phyloP scores from a whole-genome alignment of 2,797 vertebrate genomes.

The Ispidina picta region DNA sequence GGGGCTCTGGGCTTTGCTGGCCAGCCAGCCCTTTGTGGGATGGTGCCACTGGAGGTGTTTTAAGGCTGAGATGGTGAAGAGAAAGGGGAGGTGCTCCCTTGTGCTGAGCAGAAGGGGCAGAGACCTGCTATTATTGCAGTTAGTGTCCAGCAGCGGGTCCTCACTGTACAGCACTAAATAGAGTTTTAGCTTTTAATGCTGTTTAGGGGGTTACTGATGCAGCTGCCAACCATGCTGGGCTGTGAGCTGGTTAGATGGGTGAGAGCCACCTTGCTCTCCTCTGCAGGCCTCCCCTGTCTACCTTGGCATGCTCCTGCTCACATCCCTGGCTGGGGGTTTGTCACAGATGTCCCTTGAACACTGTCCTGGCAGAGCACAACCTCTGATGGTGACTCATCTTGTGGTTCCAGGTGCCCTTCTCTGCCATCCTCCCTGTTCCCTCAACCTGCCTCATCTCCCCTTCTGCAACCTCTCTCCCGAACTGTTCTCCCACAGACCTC shows the following conservation, averaged over 20 bases:
- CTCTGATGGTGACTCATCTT: not conserved
- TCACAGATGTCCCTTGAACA: rapidly evolving
- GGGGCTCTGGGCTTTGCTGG: not conserved
- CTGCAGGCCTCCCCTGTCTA: not conserved
- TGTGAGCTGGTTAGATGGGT: not conserved
- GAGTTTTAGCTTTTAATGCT: not conserved
- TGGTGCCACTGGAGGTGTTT: not conserved
- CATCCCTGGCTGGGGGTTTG: not conserved
- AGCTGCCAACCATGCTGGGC: not conserved
- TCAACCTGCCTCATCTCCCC: not conserved
- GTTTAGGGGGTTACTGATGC: not conserved
- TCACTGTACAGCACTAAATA: not conserved
- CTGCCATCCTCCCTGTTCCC: not conserved
- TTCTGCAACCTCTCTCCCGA: not conserved
- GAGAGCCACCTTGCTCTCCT: not conserved
- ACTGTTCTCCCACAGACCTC: rapidly evolving
- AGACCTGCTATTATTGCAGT: not conserved
- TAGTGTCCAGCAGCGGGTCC: not conserved
- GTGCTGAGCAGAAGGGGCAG: not conserved
- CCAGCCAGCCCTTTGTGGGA: not conserved
- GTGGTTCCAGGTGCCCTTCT: not conserved
- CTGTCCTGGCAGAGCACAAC: not conserved
- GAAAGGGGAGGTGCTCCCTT: not conserved
- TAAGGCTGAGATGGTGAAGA: not conserved
- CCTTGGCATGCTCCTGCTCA: rapidly evolving